Evolutionary conservation across 2,113 vertebrate genomes (phyloP), one percentile per base, ranked within the genome.

Genomic region (Nanger granti): DNA sequence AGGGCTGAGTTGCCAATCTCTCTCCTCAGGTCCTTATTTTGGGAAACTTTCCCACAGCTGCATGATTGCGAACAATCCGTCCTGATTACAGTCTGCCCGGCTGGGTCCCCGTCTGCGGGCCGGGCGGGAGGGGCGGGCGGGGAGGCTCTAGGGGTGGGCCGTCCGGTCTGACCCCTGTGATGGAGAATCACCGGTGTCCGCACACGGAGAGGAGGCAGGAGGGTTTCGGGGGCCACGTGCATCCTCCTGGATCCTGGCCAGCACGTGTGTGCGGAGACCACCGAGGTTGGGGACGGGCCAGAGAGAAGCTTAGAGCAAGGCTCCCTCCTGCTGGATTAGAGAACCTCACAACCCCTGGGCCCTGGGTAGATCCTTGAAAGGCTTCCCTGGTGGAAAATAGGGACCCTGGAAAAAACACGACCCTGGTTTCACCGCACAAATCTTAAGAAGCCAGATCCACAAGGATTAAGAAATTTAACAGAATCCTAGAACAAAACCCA

Each of bases 1-100:
- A 96, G 93, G n/a, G 34, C 79, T 54, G 28, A 87, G 82, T 62
- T 62, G 86, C 59, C 69, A 87, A 47, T 87, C 93, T 93, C 57
- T 66, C 64, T 64, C 55, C 80, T 31, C 44, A 28, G 13, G 69
- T 3, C 82, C 60, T 66, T 97, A 83, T 97, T 96, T 95, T 91
- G 80, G 97, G 95, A 93, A 87, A 83, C 76, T 29, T 73, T 9
- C 44, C 90, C 22, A 41, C 59, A 69, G 92, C 66, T 86, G 34
- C 7, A 2, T 73, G 90, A 91, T 93, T 83, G 89, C 4, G 28
- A 93, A 22, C 66, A 49, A 64, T 44, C 80, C 9, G 24, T n/a
- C 80, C 89, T 96, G 85, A 95, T 95, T 76, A 47, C 86, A 49
- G 59, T 69, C 66, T 89, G 64, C 41, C 59, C 1, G 8, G 79